These are phyloP conservation scores for Ophioninae sp. DNA, from an alignment of 2,888 invertebrate species.

Conservation along the genomic window DNA sequence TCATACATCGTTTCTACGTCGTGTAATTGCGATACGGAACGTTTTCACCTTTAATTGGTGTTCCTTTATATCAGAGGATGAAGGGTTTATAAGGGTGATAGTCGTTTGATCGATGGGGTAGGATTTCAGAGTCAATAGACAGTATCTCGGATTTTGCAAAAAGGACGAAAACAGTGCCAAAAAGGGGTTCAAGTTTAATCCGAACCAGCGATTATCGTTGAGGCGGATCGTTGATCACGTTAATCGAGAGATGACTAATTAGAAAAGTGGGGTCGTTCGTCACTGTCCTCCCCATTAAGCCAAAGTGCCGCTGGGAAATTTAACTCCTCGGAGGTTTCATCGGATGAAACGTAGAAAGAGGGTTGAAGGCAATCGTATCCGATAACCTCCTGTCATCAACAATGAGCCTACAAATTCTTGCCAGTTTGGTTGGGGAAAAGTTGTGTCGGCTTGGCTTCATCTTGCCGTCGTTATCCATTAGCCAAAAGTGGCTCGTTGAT, in stretches of 20 bases:
- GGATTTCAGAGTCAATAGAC: not conserved
- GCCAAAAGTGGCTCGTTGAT: constrained; percentile 1
- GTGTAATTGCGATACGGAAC: constrained; percentile 44
- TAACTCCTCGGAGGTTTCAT: not conserved
- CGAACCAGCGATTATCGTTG: not conserved
- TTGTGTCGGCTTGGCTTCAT: not conserved
- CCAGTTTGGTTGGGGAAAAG: constrained; percentile 7
- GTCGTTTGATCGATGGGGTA: not conserved
- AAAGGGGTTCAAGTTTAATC: not conserved
- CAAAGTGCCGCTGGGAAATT: not conserved
- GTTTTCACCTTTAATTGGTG: constrained; percentile 18
- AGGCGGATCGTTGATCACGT: not conserved
- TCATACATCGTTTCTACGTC: constrained; percentile 17
- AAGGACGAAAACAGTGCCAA: not conserved
- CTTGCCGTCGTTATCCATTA: constrained; percentile 1
- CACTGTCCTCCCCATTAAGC: not conserved
- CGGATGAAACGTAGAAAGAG: not conserved
- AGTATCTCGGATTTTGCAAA: not conserved
- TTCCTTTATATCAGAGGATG: not conserved
- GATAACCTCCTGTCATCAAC: not conserved
- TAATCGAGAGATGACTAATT: not conserved
- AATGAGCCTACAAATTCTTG: not conserved
- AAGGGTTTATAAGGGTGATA: not conserved
- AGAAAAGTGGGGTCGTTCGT: not conserved
- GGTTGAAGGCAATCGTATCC: not conserved